These are phyloP conservation scores for Rafetus swinhoei DNA, from an alignment of 2,113 vertebrate species.

Conservation along the genomic window DNA sequence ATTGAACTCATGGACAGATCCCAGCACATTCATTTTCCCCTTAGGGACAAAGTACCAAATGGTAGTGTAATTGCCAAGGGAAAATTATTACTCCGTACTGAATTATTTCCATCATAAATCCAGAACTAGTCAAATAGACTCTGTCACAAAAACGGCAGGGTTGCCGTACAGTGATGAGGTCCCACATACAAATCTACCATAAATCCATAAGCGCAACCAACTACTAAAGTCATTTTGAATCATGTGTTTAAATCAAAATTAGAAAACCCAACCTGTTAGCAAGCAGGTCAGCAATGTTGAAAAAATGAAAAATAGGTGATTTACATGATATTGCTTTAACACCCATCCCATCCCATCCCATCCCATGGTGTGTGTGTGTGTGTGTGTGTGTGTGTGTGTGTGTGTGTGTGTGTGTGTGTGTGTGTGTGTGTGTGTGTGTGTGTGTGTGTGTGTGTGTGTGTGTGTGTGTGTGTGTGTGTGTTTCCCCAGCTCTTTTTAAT, in stretches of 20 bases:
- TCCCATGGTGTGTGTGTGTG: not conserved
- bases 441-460: not conserved
- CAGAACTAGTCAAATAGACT: constrained; percentile 75
- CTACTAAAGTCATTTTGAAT: constrained; percentile 75
- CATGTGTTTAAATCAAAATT: constrained; percentile 77
- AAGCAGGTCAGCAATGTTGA: constrained; percentile 53
- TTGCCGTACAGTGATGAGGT: constrained; percentile 62
- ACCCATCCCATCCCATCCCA: not conserved
- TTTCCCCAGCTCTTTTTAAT: not conserved
- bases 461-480: not conserved
- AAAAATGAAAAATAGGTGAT: constrained; percentile 72
- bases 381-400: not conserved
- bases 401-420: not conserved
- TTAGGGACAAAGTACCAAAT: constrained; percentile 85
- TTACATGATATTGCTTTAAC: constrained; percentile 63
- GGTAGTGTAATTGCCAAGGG: constrained; percentile 83
- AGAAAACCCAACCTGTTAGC: constrained; percentile 59
- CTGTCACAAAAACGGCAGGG: constrained; percentile 76
- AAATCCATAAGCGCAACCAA: constrained; percentile 71
- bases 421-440: not conserved
- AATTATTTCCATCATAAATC: constrained; percentile 85
- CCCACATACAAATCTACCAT: constrained; percentile 62
- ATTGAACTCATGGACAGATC: constrained; percentile 78
- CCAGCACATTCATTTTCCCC: constrained; percentile 79
- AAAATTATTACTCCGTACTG: constrained; percentile 82